Percentiles rank a stretch among this genome's conserved stretches.
Evolutionary conservation across 1,140 invertebrate species (phyloP).

Genomic region (Drosophila sucinea): DNA sequence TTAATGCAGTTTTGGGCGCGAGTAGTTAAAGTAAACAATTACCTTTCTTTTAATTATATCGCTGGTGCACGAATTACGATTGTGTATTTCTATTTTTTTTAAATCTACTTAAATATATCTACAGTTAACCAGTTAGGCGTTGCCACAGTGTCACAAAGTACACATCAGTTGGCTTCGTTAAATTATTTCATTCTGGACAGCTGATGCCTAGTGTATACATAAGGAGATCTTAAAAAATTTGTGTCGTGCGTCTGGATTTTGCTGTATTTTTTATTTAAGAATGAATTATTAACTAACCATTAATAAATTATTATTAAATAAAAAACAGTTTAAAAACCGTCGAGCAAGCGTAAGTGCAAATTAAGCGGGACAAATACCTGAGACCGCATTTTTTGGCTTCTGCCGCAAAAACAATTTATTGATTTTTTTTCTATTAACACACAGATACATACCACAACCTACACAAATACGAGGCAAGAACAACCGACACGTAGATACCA

Average conservation of each 20-base stretch:
- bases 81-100: not conserved
- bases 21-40: too few relatives aligned
- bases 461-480: slow-evolving; percentile 15
- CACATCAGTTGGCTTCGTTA: slow-evolving; percentile 5
- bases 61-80: not conserved
- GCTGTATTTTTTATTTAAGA: slow-evolving; percentile 83
- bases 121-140: slow-evolving; percentile 24
- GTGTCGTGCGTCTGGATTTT: slow-evolving; percentile 76
- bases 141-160: slow-evolving; percentile 29
- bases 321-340: slow-evolving; percentile 79
- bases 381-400: not conserved
- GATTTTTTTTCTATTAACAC: slow-evolving; percentile 57
- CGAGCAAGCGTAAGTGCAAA: slow-evolving; percentile 50
- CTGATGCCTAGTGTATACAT: slow-evolving; percentile 40
- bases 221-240: slow-evolving; percentile 32
- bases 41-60: too few relatives aligned
- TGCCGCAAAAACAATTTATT: slow-evolving; percentile 36
- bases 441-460: slow-evolving; percentile 59
- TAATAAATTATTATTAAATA: slow-evolving; percentile 83
- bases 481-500: slow-evolving; percentile 27
- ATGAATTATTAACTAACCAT: slow-evolving; percentile 80
- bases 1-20: too few relatives aligned
- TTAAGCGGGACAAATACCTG: too few relatives aligned
- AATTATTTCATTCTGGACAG: slow-evolving; percentile 4
- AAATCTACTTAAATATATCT: not conserved